Conservation (phyloP, 2,113 vertebrate species). For the Oncorhynchus kisutch region DNA sequence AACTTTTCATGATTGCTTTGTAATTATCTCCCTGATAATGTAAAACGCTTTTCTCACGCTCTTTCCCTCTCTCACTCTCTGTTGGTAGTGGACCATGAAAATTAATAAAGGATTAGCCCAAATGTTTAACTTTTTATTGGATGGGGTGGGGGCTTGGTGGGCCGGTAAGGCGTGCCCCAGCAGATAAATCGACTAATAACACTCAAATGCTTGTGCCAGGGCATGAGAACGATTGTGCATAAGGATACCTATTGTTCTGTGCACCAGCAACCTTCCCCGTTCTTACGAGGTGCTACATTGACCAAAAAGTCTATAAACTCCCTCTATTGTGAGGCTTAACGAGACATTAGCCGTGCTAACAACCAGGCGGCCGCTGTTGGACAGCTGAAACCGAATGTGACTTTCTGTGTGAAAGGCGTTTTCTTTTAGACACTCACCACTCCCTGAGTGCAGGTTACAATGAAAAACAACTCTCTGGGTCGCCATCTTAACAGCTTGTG, state of each 20-base stretch:
- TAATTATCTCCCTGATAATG: conserved; percentile 71
- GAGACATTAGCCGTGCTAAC: conserved; percentile 70
- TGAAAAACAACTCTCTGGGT: conserved; percentile 62
- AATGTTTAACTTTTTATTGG: conserved; percentile 63
- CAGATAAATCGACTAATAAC: too few relatives aligned
- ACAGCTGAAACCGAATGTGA: conserved; percentile 64
- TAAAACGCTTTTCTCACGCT: conserved; percentile 48
- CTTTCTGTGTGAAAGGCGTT: conserved; percentile 69
- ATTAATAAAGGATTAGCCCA: conserved; percentile 60
- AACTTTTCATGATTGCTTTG: conserved; percentile 67
- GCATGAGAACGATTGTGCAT: too few relatives aligned
- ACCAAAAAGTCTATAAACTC: conserved; percentile 47
- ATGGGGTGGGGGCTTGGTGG: conserved; percentile 43
- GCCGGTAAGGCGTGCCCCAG: conserved; percentile 30
- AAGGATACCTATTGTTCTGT: too few relatives aligned
- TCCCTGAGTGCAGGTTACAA: conserved; percentile 64
- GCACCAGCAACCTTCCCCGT: conserved; percentile 56
- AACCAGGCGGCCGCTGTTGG: conserved; percentile 44
- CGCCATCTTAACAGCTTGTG: conserved; percentile 66
- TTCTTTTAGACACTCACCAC: conserved; percentile 64
- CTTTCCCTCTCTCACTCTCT: not conserved
- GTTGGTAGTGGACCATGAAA: conserved; percentile 32
- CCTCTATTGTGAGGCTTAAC: conserved; percentile 65
- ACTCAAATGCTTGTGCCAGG: too few relatives aligned
- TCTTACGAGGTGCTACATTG: not conserved